phyloP scores from a whole-genome alignment of 2,113 vertebrate genomes.

The Hemicordylus capensis region DNA sequence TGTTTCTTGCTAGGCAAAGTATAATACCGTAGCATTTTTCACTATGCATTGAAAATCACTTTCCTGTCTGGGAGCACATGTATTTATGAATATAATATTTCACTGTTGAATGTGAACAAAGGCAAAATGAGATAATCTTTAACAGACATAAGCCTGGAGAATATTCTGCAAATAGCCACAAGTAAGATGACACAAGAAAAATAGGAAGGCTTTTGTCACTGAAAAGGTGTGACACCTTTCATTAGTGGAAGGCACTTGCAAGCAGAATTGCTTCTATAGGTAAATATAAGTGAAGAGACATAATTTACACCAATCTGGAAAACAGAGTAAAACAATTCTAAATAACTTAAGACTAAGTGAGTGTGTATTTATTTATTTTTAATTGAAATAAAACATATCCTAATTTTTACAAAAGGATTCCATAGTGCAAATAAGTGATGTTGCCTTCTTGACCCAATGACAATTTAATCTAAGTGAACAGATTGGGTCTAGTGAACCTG shows the following conservation, averaged over 20 bases:
- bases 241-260: neutral
- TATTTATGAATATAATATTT: constrained; percentile 13
- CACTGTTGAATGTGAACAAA: neutral
- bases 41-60: constrained; percentile 2
- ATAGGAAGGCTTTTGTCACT: neutral
- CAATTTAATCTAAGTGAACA: neutral
- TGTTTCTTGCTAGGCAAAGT: neutral
- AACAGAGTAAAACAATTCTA: neutral
- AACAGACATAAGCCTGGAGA: neutral
- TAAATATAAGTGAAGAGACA: neutral
- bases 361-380: neutral
- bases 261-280: neutral
- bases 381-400: neutral
- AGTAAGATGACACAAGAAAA: neutral
- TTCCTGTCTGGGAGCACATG: neutral
- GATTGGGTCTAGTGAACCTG: no score
- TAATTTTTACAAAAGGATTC: neutral
- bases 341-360: neutral
- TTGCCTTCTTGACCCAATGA: neutral
- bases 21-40: constrained; percentile 19
- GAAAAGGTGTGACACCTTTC: neutral
- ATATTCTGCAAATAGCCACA: neutral
- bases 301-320: neutral
- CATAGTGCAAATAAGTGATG: neutral
- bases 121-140: neutral